Percentiles rank a stretch among this genome's conserved stretches.
Conservation (phyloP, 2,888 invertebrate species). For the Eristalis pertinax region DNA sequence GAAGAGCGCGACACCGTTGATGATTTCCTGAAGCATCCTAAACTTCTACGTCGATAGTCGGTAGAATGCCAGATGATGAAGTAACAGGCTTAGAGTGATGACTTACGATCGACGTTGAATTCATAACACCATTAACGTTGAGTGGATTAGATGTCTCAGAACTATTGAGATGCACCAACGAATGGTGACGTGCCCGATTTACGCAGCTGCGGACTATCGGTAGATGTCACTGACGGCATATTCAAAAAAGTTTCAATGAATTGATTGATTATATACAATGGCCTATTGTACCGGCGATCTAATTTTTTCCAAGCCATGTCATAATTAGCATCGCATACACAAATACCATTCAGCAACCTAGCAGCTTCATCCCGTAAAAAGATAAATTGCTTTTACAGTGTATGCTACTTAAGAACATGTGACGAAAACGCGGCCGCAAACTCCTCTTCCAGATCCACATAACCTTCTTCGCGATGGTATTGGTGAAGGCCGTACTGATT, state of each 20-base stretch:
- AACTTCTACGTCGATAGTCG: constrained; percentile 15
- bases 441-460: constrained; percentile 22
- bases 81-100: background rate
- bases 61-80: background rate
- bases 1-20: background rate
- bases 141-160: background rate
- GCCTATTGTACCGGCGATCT: constrained; percentile 12
- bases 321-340: too few relatives aligned
- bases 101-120: constrained; percentile 2
- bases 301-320: constrained; percentile 13
- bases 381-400: too few relatives aligned
- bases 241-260: constrained; percentile 15
- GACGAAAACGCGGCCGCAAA: too few relatives aligned
- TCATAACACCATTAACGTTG: background rate
- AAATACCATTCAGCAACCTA: too few relatives aligned
- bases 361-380: too few relatives aligned
- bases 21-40: constrained; percentile 1
- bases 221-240: background rate
- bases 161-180: constrained; percentile 8
- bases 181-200: constrained; percentile 15
- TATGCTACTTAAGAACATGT: too few relatives aligned
- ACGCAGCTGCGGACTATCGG: too few relatives aligned
- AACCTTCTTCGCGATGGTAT: background rate
- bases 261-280: constrained; percentile 11
- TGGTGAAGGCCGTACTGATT: constrained; percentile 3